Conservation (phyloP, 2,113 vertebrate genomes). For the Mystacornis crossleyi region DNA sequence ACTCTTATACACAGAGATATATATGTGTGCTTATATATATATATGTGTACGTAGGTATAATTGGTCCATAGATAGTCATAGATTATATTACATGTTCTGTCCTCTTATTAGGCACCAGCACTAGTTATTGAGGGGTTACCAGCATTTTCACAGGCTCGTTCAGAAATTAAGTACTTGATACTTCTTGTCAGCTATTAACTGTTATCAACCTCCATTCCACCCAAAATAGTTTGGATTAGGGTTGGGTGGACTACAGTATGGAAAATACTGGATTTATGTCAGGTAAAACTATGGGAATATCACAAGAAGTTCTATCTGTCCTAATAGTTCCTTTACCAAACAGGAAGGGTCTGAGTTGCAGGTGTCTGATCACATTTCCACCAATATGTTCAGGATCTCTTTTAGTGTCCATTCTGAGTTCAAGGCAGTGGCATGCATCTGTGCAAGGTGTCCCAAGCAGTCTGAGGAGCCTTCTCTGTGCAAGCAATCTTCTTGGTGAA, state of each 20-base stretch:
- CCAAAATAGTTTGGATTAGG: background rate
- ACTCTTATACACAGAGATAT: background rate
- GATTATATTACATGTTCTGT: background rate
- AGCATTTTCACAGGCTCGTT: background rate
- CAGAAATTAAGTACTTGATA: background rate
- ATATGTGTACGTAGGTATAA: background rate
- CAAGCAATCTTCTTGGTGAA: slow-evolving; percentile 42
- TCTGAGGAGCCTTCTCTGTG: slow-evolving; percentile 22
- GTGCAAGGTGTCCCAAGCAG: slow-evolving; percentile 32
- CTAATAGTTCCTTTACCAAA: slow-evolving; percentile 20
- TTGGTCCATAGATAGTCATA: background rate
- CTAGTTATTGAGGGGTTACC: background rate
- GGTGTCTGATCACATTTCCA: slow-evolving; percentile 18
- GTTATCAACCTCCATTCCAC: background rate
- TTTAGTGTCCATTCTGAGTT: slow-evolving; percentile 31
- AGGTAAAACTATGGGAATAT: background rate
- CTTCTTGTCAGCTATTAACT: background rate
- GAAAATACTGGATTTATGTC: background rate
- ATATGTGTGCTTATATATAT: background rate
- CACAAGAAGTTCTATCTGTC: background rate
- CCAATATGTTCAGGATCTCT: slow-evolving; percentile 8
- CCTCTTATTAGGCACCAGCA: background rate
- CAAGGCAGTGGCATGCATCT: slow-evolving; percentile 44
- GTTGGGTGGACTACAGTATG: background rate
- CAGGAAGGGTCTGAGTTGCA: slow-evolving; percentile 1